Conservation (phyloP, 2,888 invertebrate species). For the Lithophane socia region DNA sequence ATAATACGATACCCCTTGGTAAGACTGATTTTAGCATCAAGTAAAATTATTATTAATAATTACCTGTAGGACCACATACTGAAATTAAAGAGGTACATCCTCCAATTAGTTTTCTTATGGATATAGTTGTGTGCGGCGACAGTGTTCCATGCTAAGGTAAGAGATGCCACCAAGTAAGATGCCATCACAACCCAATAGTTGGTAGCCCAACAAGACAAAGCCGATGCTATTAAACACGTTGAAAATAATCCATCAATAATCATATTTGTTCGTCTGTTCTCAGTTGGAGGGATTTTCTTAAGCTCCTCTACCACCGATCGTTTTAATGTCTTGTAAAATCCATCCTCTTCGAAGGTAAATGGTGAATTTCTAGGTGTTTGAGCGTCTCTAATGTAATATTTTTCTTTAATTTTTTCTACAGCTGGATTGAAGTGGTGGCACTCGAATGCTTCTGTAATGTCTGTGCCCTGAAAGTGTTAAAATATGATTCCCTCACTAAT, state of each 20-base stretch:
- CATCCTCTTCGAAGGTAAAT: slow-evolving; percentile 93
- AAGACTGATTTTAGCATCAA: too few species aligned
- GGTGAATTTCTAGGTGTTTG: slow-evolving; percentile 92
- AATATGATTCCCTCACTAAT: not conserved
- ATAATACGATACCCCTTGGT: too few species aligned
- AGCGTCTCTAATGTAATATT: slow-evolving; percentile 92
- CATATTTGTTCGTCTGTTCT: slow-evolving; percentile 69
- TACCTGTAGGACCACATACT: slow-evolving; percentile 92
- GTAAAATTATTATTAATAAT: not conserved
- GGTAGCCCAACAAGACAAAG: slow-evolving; percentile 75
- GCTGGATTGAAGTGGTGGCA: slow-evolving; percentile 88
- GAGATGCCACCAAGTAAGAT: slow-evolving; percentile 79
- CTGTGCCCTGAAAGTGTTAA: slow-evolving; percentile 87
- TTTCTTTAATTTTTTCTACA: slow-evolving; percentile 91
- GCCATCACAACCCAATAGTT: slow-evolving; percentile 74
- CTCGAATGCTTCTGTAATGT: slow-evolving; percentile 92
- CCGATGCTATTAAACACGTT: slow-evolving; percentile 79
- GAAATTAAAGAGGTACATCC: slow-evolving; percentile 95
- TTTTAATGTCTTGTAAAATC: slow-evolving; percentile 94
- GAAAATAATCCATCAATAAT: slow-evolving; percentile 82
- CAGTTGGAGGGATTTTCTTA: slow-evolving; percentile 85
- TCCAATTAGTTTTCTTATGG: slow-evolving; percentile 94
- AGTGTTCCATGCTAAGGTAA: slow-evolving; percentile 90
- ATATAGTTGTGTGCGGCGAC: slow-evolving; percentile 94
- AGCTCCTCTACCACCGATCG: slow-evolving; percentile 88